Evolutionary conservation across 2,888 invertebrate species (phyloP).

Genomic region (Eledona agricola): DNA sequence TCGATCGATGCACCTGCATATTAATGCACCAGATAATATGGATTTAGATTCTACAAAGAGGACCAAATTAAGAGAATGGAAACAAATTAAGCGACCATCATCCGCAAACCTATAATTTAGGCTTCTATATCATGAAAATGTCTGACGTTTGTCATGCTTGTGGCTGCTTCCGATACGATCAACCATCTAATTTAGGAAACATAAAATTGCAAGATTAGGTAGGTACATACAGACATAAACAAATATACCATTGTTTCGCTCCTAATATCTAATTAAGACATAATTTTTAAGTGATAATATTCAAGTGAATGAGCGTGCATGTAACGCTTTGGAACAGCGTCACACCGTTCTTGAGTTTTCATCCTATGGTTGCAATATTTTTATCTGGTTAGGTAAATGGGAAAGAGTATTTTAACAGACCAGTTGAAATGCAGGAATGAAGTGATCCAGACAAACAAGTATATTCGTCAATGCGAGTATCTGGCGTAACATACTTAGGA

Average conservation of each 20-base stretch:
- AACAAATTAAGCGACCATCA: conserved; percentile 21
- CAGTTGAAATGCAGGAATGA: too few species aligned
- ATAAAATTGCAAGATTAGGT: conserved; percentile 31
- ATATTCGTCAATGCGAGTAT: too few species aligned
- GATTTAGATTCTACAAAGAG: conserved; percentile 5
- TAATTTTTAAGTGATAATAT: conserved; percentile 26
- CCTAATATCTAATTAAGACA: conserved; percentile 35
- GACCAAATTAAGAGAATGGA: conserved; percentile 7
- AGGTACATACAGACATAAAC: conserved; percentile 25
- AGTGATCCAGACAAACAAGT: too few species aligned
- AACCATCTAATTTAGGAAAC: conserved; percentile 36
- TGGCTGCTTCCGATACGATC: conserved; percentile 32
- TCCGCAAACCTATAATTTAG: conserved; percentile 32
- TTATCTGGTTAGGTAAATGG: conserved; percentile 33
- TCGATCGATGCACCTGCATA: too few species aligned
- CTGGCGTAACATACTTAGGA: conserved; percentile 14
- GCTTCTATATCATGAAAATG: conserved; percentile 30
- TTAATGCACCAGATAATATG: conserved; percentile 23
- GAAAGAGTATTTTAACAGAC: too few species aligned
- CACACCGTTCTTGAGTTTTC: too few species aligned
- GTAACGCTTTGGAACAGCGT: too few species aligned
- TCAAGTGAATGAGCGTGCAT: too few species aligned
- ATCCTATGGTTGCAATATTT: too few species aligned
- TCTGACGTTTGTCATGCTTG: conserved; percentile 33
- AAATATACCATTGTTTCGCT: conserved; percentile 31